Conservation (phyloP, 30 jellyfish, hydroid and myxozoan species). For the Catostylus mosaicus region DNA sequence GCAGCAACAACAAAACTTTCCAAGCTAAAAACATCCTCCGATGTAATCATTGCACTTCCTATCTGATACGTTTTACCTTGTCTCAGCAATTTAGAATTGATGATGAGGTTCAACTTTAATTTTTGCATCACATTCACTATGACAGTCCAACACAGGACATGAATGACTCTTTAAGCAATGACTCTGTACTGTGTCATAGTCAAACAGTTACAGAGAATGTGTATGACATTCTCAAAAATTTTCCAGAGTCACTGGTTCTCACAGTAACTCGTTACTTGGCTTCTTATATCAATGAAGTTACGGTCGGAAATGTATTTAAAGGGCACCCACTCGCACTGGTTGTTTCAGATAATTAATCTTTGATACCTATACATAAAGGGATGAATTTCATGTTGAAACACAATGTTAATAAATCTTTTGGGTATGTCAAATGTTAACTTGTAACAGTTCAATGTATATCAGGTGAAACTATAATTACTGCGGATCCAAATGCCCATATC, state of each 20-base stretch:
- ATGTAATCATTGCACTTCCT: too few species aligned
- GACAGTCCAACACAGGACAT: too few species aligned
- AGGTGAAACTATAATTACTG: neutral
- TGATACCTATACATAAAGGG: neutral
- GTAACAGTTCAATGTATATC: neutral
- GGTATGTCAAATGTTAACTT: constrained; percentile 20
- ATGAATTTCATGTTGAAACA: constrained; percentile 1
- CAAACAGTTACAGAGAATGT: too few species aligned
- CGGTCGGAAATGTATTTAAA: neutral
- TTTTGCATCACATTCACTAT: too few species aligned
- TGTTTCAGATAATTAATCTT: neutral
- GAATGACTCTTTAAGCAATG: too few species aligned
- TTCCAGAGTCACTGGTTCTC: neutral
- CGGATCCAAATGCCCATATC: neutral
- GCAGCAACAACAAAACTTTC: neutral
- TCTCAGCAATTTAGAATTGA: too few species aligned
- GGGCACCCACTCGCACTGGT: neutral
- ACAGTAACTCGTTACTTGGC: neutral
- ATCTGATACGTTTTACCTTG: too few species aligned
- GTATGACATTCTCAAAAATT: too few species aligned
- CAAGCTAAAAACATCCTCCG: too few species aligned
- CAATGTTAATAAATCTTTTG: constrained; percentile 1
- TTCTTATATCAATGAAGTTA: neutral
- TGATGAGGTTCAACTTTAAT: too few species aligned
- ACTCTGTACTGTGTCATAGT: too few species aligned